These are phyloP conservation scores for Eriocheir sinensis DNA, from an alignment of 1,140 invertebrate genomes.

Conservation along the genomic window DNA sequence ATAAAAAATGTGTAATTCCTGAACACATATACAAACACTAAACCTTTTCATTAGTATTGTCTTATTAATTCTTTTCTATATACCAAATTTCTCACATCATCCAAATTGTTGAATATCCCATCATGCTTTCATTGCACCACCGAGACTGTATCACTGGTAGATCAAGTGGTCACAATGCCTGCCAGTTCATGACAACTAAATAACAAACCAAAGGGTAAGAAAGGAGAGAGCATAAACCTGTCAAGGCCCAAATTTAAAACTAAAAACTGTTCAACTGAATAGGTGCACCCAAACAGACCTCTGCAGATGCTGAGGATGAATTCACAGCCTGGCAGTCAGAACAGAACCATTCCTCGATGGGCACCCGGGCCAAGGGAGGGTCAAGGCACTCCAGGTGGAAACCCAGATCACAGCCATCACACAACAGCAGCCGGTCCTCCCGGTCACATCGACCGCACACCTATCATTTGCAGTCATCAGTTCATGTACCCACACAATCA, in stretches of 20 bases:
- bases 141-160: neutral
- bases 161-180: neutral
- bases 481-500: neutral
- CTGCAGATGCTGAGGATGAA: conserved; percentile 48
- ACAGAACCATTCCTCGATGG: conserved; percentile 94
- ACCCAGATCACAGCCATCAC: conserved; percentile 87
- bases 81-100: no score
- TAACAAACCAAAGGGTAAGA: neutral
- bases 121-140: neutral
- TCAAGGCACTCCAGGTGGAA: conserved; percentile 84
- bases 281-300: conserved; percentile 51
- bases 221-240: neutral
- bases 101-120: neutral
- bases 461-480: conserved; percentile 81
- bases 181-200: neutral
- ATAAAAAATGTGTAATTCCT: no score
- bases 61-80: no score
- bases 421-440: conserved; percentile 94
- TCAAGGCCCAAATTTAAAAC: conserved; percentile 27
- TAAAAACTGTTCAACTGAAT: neutral
- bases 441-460: conserved; percentile 90
- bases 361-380: conserved; percentile 89
- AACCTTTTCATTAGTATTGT: no score
- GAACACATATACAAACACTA: no score
- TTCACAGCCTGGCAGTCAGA: conserved; percentile 81